phyloP scores from a whole-genome alignment of 37 sponge, comb jelly and placozoan genomes.

The Agelas oroides region DNA sequence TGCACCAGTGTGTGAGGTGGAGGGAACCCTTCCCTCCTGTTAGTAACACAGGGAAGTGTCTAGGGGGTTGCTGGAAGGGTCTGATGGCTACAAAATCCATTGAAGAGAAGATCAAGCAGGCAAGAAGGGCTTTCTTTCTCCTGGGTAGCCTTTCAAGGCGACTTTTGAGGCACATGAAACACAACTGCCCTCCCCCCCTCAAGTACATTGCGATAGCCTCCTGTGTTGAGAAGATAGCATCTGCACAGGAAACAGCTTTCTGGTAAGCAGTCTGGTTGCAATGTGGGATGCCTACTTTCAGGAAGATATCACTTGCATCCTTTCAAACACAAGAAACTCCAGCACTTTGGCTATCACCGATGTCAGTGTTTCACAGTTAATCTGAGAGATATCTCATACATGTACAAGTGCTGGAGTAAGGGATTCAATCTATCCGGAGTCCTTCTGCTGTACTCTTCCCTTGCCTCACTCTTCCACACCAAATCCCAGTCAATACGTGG shows the following conservation, averaged over 20 bases:
- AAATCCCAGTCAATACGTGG: too few relatives aligned
- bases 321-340: neutral
- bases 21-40: too few relatives aligned
- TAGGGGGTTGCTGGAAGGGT: too few relatives aligned
- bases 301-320: neutral
- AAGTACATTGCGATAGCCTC: neutral
- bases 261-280: constrained; percentile 7
- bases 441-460: too few relatives aligned
- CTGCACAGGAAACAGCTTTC: constrained; percentile 5
- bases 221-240: constrained; percentile 5
- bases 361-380: too few relatives aligned
- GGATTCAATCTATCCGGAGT: too few relatives aligned
- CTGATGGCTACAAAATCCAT: neutral
- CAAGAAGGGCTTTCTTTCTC: neutral
- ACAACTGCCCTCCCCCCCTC: neutral
- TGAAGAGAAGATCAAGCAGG: neutral
- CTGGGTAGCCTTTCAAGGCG: too few relatives aligned
- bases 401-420: too few relatives aligned
- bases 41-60: too few relatives aligned
- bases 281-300: constrained; percentile 1
- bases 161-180: constrained; percentile 5
- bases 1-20: too few relatives aligned
- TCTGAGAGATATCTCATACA: too few relatives aligned
- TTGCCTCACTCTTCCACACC: too few relatives aligned
- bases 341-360: constrained; percentile 3